Percentiles rank a stretch among this genome's conserved stretches.
Evolutionary conservation across 2,797 vertebrate species (phyloP).

Genomic region (Hybognathus amarus): DNA sequence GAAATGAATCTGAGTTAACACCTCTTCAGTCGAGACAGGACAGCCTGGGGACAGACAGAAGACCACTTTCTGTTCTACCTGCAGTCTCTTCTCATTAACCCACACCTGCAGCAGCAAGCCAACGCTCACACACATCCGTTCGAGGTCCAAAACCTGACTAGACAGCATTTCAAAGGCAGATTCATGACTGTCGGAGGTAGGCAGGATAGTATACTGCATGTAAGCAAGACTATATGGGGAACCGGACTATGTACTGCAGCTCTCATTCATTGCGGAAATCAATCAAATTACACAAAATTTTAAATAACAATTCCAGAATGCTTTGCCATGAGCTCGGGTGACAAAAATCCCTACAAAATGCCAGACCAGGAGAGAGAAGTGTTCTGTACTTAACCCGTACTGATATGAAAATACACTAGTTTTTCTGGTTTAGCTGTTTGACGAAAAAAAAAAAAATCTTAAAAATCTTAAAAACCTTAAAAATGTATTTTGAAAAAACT

Average conservation of each 20-base stretch:
- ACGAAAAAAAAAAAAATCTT: not conserved
- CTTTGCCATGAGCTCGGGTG: not conserved
- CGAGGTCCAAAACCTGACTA: not conserved
- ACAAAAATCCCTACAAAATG: not conserved
- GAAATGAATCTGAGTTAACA: slow-evolving; percentile 86
- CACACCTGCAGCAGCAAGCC: slow-evolving; percentile 38
- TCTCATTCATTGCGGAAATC: not conserved
- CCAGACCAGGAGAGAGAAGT: not conserved
- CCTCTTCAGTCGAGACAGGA: slow-evolving; percentile 71
- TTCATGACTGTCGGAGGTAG: not conserved
- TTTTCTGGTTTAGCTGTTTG: not conserved
- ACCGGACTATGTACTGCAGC: not conserved
- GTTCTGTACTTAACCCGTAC: not conserved
- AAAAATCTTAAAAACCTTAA: no score
- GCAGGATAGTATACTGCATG: not conserved
- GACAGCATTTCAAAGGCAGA: not conserved
- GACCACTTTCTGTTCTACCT: slow-evolving; percentile 68
- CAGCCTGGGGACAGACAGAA: slow-evolving; percentile 76
- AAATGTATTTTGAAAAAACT: no score
- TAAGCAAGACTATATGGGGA: not conserved
- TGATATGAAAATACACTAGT: not conserved
- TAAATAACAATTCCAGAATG: not conserved
- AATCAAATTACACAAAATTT: not conserved
- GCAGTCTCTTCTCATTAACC: slow-evolving; percentile 65
- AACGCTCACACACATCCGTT: slow-evolving; percentile 9